Percentiles rank a stretch among this genome's conserved stretches.
These are phyloP conservation scores for Rhombomys opimus DNA, from an alignment of 2,113 vertebrate species.

Conservation along the genomic window DNA sequence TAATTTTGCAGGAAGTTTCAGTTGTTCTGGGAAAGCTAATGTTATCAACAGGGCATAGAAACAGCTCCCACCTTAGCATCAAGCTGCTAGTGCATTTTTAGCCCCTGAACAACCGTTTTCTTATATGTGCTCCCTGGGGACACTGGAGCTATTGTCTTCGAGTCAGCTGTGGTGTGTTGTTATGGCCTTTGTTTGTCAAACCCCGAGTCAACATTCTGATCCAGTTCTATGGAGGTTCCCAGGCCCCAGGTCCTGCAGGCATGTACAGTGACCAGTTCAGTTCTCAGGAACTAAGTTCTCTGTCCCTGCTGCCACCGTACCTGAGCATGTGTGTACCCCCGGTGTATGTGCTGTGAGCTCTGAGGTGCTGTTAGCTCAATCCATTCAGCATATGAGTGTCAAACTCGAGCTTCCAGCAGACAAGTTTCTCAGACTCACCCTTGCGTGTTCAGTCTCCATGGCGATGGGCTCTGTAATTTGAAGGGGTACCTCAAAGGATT, in stretches of 20 bases:
- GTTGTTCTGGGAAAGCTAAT: slow-evolving; percentile 45
- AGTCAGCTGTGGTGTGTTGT: not conserved
- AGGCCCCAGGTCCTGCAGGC: not conserved
- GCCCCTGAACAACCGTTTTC: slow-evolving; percentile 42
- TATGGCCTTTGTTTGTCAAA: not conserved
- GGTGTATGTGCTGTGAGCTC: not conserved
- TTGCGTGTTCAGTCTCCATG: rapidly evolving
- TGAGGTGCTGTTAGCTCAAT: rapidly evolving
- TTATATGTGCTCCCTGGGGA: not conserved
- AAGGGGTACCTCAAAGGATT: not conserved
- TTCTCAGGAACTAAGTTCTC: not conserved
- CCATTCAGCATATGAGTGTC: not conserved
- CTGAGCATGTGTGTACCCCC: not conserved
- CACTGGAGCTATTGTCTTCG: not conserved
- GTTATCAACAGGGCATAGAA: slow-evolving; percentile 4
- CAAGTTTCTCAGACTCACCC: not conserved
- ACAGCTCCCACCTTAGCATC: not conserved
- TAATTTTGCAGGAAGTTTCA: not conserved
- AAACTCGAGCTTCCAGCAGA: rapidly evolving
- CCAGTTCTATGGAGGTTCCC: not conserved
- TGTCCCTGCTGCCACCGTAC: not conserved
- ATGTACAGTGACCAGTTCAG: not conserved
- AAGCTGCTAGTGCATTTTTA: not conserved
- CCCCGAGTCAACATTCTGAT: not conserved
- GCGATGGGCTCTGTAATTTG: rapidly evolving